Base-by-base conservation (phyloP, 2,797 vertebrate species). In the Paratrypauchen microcephalus region DNA sequence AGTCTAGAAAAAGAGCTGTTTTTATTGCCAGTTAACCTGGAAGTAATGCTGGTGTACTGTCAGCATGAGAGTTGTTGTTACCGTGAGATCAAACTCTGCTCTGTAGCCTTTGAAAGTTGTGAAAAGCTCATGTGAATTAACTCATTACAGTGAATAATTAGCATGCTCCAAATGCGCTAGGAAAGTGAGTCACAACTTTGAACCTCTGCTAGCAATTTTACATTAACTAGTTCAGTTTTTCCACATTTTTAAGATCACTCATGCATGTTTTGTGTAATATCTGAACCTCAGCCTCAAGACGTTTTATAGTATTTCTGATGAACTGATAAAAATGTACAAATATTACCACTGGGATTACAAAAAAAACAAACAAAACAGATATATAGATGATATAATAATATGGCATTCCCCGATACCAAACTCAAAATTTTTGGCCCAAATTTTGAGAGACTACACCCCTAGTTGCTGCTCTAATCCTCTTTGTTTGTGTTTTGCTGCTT, bases 381-480 rank as follows among this genome's bases (percentile, higher is more conserved):
- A 45, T 15, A 45, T 1, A 45, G 41, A 4, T 5, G 12, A 45
- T 45, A 45, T 45, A 15, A 15, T 4, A 15, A 16, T 45, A 45
- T 16, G 41, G 41, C 41, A 13, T 45, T 15, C 11, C 41, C 41
- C 2, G 3, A 15, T 45, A 15, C 3, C 3, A 52, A n/a, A n/a
- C 16, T 52, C 19, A 7, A 52, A 24, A 57, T 7, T 15, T 56
- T 57, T 16, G 55, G 5, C 15, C 24, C 12, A 12, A 6, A 24
- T 4, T 26, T 26, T 16, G 26, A 4, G 24, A 26, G 55, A 28
- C 28, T 57, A 57, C 55, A 24, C 81, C 61, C 75, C 68, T 66
- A 80, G 91, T 92, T 90, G 86, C 88, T 88, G 87, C 90, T 88
- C 81, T 84, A 88, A 91, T 88, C 86, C 86, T 69, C 87, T 87